A percentile compares a stretch with the other conserved stretches of the same genome.
phyloP scores from a whole-genome alignment of 2,113 vertebrate species.

The Paraplagusia blochii region DNA sequence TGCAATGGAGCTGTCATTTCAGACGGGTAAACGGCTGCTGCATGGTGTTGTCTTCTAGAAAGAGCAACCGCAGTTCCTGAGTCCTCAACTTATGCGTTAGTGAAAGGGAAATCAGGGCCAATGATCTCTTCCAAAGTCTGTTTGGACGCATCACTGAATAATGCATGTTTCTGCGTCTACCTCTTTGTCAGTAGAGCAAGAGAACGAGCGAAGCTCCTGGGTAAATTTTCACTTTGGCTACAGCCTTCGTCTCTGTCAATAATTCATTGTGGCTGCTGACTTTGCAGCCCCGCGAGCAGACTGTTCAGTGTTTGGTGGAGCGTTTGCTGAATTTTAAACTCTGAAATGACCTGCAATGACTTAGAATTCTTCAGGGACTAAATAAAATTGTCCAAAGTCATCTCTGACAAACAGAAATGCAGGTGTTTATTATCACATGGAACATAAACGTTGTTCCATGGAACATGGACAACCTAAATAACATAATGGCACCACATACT shows the following conservation, averaged over 20 bases:
- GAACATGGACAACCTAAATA: no score
- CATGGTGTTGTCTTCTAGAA: background rate
- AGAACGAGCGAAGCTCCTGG: conserved; percentile 41
- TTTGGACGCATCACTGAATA: conserved; percentile 42
- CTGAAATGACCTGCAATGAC: background rate
- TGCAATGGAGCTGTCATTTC: background rate
- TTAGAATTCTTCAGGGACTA: background rate
- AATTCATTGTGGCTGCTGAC: conserved; percentile 62
- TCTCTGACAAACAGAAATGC: background rate
- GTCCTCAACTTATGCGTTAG: background rate
- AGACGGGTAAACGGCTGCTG: background rate
- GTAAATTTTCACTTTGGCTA: conserved; percentile 58
- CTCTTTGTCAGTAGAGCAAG: conserved; percentile 10
- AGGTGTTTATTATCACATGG: background rate
- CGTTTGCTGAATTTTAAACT: conserved; percentile 37
- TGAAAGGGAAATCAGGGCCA: conserved; percentile 1
- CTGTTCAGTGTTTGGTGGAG: background rate
- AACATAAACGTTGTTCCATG: background rate
- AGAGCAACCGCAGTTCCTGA: background rate
- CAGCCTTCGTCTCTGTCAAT: conserved; percentile 59
- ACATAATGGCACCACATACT: background rate
- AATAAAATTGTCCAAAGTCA: conserved; percentile 1
- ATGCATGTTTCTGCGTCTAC: conserved; percentile 39
- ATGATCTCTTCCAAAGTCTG: conserved; percentile 20
- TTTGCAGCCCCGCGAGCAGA: conserved; percentile 24